These are phyloP conservation scores for Melopsittacus undulatus DNA, from an alignment of 2,797 vertebrate species.

Conservation along the genomic window DNA sequence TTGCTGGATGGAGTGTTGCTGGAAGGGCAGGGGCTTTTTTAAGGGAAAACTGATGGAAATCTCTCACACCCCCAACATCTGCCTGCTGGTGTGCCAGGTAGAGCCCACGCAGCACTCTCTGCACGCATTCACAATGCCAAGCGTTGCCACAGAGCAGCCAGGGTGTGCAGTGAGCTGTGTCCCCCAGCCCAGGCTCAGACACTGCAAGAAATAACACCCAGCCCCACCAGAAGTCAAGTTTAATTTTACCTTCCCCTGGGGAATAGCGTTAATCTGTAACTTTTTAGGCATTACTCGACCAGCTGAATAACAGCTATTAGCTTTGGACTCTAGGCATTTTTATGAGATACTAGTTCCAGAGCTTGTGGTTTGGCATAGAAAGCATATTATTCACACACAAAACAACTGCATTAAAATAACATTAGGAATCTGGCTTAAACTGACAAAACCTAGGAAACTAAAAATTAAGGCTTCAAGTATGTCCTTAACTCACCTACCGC, in stretches of 20 bases:
- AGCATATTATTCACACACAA: constrained; percentile 77
- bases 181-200: not conserved
- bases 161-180: not conserved
- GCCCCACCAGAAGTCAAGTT: not conserved
- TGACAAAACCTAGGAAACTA: constrained; percentile 75
- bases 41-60: not conserved
- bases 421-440: constrained; percentile 76
- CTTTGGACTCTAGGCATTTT: constrained; percentile 77
- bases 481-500: constrained; percentile 74
- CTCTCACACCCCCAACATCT: not conserved
- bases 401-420: constrained; percentile 81
- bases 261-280: constrained; percentile 50
- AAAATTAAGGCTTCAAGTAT: constrained; percentile 66
- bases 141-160: not conserved
- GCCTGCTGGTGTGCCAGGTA: accelerated
- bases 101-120: accelerated
- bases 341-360: constrained; percentile 80
- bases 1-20: not conserved
- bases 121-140: accelerated
- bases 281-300: constrained; percentile 57
- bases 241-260: constrained; percentile 14
- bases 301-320: constrained; percentile 76
- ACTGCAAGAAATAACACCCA: not conserved
- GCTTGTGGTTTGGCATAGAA: constrained; percentile 80
- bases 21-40: not conserved